These are phyloP conservation scores for Agrochola lychnidis DNA, from an alignment of 2,888 invertebrate genomes.

Conservation along the genomic window DNA sequence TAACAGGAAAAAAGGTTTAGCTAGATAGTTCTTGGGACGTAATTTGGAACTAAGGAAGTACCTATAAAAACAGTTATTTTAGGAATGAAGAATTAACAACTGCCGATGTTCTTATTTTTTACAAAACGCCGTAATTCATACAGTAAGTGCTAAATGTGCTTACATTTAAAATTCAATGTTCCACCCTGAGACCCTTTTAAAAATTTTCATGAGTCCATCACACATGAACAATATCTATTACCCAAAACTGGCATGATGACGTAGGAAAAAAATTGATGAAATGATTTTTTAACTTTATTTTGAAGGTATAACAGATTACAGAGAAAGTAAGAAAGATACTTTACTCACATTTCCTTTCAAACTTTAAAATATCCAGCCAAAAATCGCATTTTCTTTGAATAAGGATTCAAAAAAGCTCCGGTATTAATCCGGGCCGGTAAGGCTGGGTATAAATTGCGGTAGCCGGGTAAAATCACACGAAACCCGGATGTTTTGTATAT, in stretches of 20 bases:
- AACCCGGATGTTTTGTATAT: constrained; percentile 58
- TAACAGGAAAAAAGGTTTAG: background rate
- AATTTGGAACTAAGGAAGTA: background rate
- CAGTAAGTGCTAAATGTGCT: background rate
- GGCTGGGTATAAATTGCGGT: constrained; percentile 69
- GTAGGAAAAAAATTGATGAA: background rate
- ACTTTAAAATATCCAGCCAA: constrained; percentile 22
- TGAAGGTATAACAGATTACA: background rate
- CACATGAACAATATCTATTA: background rate
- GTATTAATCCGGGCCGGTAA: constrained; percentile 67
- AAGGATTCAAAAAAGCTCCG: constrained; percentile 51
- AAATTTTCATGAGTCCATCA: background rate
- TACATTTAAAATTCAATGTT: no score
- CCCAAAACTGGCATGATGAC: background rate
- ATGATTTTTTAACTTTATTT: background rate
- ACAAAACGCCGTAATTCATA: background rate
- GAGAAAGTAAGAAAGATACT: background rate
- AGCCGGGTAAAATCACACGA: constrained; percentile 64
- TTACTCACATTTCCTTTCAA: no score
- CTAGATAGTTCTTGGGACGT: no score
- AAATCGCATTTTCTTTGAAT: constrained; percentile 50
- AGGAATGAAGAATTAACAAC: background rate
- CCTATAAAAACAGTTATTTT: background rate
- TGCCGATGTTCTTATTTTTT: background rate
- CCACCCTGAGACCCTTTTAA: no score